Conservation (phyloP, 37 sponge, comb jelly and placozoan species). For the Hexactinellida sp. region DNA sequence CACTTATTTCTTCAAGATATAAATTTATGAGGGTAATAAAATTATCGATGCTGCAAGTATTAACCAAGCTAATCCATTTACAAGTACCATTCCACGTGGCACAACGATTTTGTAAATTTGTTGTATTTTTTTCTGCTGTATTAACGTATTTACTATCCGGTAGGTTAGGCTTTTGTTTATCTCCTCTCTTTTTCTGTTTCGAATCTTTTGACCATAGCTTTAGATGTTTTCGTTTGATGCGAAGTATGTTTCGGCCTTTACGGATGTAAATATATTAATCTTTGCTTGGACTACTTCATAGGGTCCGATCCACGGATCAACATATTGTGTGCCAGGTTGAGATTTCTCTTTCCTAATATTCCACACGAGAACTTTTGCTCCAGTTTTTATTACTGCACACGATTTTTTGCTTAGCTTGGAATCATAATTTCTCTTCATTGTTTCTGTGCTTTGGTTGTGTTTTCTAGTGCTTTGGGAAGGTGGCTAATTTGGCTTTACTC, state of each 20-base stretch:
- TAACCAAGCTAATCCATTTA: not conserved
- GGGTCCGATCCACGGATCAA: not conserved
- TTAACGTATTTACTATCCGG: not conserved
- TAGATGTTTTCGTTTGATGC: not conserved
- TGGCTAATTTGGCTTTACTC: not conserved
- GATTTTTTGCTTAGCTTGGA: not conserved
- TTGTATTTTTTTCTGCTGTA: not conserved
- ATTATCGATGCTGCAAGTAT: not conserved
- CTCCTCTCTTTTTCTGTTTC: not conserved
- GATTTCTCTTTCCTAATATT: not conserved
- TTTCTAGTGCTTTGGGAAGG: not conserved
- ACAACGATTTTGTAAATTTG: not conserved
- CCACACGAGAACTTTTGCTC: not conserved
- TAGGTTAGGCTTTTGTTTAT: not conserved
- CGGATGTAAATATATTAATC: not conserved
- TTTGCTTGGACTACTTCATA: not conserved
- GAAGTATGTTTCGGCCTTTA: not conserved
- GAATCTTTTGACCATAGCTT: not conserved
- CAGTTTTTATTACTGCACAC: not conserved
- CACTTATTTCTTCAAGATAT: not conserved
- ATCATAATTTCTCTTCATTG: not conserved
- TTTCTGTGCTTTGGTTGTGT: not conserved
- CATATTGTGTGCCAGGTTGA: not conserved
- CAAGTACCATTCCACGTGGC: not conserved
- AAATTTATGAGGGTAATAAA: not conserved